These are phyloP conservation scores for Achlya flavicornis DNA, from an alignment of 2,888 invertebrate species.

Conservation along the genomic window DNA sequence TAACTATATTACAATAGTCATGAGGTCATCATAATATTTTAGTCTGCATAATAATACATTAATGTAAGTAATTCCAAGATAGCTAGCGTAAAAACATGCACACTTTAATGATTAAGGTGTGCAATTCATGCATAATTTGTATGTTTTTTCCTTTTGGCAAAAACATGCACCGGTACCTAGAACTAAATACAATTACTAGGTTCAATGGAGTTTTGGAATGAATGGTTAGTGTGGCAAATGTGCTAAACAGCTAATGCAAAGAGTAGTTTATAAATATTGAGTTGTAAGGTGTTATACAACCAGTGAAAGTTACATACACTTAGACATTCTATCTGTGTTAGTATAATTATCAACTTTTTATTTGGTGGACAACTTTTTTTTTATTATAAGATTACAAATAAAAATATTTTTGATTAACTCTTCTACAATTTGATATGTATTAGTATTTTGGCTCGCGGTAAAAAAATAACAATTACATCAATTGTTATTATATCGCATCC, in stretches of 20 bases:
- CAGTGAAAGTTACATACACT: conserved; percentile 32
- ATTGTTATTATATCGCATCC: too few relatives aligned
- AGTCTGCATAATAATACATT: background rate
- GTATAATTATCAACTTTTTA: conserved; percentile 19
- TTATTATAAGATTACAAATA: background rate
- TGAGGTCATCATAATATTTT: background rate
- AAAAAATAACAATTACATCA: too few relatives aligned
- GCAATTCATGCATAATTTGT: too few relatives aligned
- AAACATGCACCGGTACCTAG: too few relatives aligned
- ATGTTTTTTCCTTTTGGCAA: too few relatives aligned
- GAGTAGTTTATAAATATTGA: background rate
- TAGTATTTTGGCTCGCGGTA: too few relatives aligned
- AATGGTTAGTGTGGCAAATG: background rate
- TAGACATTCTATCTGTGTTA: conserved; percentile 33
- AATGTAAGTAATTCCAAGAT: background rate
- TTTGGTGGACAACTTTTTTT: conserved; percentile 16
- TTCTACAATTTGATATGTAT: too few relatives aligned
- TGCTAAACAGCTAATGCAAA: background rate
- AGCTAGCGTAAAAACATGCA: too few relatives aligned
- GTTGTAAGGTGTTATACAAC: conserved; percentile 33
- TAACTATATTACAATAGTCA: background rate
- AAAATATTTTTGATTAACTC: too few relatives aligned
- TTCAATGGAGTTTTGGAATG: background rate
- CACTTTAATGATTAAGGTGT: too few relatives aligned
- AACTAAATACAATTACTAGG: too few relatives aligned